Evolutionary conservation across 2,797 vertebrate species (phyloP).

Genomic region (Bufotes viridis): DNA sequence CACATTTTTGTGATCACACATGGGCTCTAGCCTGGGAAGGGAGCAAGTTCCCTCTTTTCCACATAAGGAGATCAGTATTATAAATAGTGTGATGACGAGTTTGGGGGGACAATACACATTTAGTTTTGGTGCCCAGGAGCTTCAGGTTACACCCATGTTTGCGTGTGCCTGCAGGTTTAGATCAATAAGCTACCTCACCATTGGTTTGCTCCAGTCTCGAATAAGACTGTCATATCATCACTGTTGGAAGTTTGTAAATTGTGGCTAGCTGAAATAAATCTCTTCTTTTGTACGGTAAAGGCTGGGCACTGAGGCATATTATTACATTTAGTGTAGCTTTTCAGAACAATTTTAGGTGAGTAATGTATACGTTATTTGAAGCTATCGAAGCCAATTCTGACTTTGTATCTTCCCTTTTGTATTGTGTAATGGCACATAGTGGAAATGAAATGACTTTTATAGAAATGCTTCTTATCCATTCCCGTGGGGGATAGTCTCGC

Average conservation of each 20-base stretch:
- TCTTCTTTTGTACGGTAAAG: neutral
- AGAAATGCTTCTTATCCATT: conserved; percentile 41
- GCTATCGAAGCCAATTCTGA: conserved; percentile 7
- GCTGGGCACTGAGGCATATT: neutral
- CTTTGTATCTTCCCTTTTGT: conserved; percentile 21
- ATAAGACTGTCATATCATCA: neutral
- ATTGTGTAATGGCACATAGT: conserved; percentile 31
- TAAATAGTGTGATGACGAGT: neutral
- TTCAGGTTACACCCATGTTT: neutral
- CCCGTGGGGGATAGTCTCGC: conserved; percentile 44
- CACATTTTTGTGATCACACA: neutral
- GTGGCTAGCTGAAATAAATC: neutral
- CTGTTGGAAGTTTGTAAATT: neutral
- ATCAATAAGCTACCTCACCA: neutral
- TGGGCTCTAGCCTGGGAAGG: neutral
- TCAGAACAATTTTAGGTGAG: conserved; percentile 10
- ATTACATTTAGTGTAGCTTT: neutral
- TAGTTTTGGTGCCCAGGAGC: neutral
- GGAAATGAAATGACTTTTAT: conserved; percentile 54
- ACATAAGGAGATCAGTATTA: neutral
- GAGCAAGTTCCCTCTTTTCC: neutral
- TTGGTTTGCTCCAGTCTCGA: neutral
- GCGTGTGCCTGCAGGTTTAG: neutral
- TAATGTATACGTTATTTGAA: conserved; percentile 29
- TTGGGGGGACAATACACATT: neutral